Conservation (phyloP, 1,140 invertebrate species). For the Caenorhabditis briggsae region DNA sequence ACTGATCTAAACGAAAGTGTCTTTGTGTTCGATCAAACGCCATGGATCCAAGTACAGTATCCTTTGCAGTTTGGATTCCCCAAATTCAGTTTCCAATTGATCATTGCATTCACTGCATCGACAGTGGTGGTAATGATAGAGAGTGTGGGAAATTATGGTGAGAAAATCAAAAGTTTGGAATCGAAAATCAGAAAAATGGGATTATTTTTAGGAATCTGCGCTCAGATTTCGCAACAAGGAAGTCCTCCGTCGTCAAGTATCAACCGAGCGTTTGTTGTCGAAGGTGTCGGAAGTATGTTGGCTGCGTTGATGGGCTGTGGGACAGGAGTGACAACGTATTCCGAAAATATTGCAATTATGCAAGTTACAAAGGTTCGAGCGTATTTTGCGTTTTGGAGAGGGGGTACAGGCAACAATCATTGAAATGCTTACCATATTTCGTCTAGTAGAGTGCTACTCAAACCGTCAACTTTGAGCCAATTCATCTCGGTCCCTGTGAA, state of each 20-base stretch:
- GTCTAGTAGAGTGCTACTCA: no score
- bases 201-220: not conserved
- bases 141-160: constrained; percentile 78
- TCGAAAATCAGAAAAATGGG: no score
- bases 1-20: constrained; percentile 66
- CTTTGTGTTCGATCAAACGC: constrained; percentile 54
- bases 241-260: constrained; percentile 51
- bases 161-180: constrained; percentile 67
- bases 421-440: no score
- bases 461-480: no score
- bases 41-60: constrained; percentile 68
- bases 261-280: constrained; percentile 59
- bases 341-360: constrained; percentile 60
- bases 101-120: constrained; percentile 69
- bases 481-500: no score
- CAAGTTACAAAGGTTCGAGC: constrained; percentile 61
- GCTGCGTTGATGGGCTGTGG: constrained; percentile 69
- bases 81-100: not conserved
- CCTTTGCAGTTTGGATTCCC: constrained; percentile 42
- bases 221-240: constrained; percentile 53
- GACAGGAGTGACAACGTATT: constrained; percentile 62
- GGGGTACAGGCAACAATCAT: no score
- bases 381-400: constrained; percentile 68
- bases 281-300: constrained; percentile 74
- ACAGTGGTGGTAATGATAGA: constrained; percentile 75